Percentiles rank a stretch among this genome's conserved stretches.
Conservation (phyloP, 2,113 vertebrate genomes). For the Phyllopteryx taeniolatus region DNA sequence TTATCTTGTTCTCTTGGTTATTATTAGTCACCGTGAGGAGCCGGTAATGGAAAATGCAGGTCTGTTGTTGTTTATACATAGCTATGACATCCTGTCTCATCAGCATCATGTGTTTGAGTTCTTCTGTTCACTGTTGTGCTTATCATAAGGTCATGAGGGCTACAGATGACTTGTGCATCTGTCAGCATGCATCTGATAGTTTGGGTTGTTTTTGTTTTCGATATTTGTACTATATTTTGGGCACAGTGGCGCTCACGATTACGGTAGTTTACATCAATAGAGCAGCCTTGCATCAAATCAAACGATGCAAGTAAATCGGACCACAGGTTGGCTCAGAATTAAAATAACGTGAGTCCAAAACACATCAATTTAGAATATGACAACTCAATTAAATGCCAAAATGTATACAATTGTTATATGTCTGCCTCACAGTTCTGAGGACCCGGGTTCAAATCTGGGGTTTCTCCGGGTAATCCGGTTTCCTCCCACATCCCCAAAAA, state of each 20-base stretch:
- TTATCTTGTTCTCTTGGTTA: no score
- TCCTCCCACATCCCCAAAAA: no score
- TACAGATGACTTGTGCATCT: neutral
- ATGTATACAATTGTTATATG: no score
- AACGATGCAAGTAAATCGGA: neutral
- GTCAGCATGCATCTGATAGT: neutral
- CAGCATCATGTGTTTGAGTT: constrained; percentile 24
- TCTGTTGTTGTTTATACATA: constrained; percentile 27
- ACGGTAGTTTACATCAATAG: neutral
- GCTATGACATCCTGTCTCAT: constrained; percentile 43
- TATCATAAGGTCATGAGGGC: neutral
- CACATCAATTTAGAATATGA: no score
- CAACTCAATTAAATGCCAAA: no score
- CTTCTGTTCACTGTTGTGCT: neutral
- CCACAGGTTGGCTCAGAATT: no score
- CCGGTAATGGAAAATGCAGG: constrained; percentile 42
- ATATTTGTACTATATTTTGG: neutral
- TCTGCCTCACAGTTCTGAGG: no score
- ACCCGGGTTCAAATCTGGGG: no score
- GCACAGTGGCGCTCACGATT: neutral
- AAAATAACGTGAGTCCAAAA: no score
- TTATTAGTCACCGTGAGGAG: no score
- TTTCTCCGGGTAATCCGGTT: no score
- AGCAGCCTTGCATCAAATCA: constrained; percentile 22
- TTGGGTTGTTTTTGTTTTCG: neutral